A percentile compares a stretch with the other conserved stretches of the same genome.
Conservation (phyloP, 1,140 invertebrate species). For the Drosophila biarmipes region DNA sequence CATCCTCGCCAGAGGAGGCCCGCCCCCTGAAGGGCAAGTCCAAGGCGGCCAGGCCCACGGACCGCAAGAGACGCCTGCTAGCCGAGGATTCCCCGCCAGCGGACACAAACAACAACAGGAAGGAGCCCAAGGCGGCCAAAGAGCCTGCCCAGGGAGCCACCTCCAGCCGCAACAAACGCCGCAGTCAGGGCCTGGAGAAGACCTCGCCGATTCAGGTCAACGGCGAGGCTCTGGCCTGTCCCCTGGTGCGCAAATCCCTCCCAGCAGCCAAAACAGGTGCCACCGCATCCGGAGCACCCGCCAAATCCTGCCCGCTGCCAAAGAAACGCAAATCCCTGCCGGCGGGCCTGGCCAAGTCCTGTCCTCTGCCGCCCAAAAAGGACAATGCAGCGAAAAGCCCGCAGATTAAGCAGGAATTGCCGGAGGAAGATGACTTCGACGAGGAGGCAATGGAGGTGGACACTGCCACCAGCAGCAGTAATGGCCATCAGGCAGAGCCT, state of each 20-base stretch:
- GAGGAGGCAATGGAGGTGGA: not conserved
- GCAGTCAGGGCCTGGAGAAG: not conserved
- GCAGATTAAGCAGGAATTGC: not conserved
- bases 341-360: not conserved
- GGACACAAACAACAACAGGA: not conserved
- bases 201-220: not conserved
- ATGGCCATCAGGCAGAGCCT: not conserved
- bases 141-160: not conserved
- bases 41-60: not conserved
- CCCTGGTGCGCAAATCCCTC: slow-evolving; percentile 21
- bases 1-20: not conserved
- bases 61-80: not conserved
- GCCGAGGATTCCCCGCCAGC: not conserved
- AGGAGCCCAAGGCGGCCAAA: not conserved
- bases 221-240: slow-evolving; percentile 6
- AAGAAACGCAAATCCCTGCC: not conserved
- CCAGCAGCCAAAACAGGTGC: not conserved
- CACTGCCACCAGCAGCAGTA: no score
- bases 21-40: not conserved
- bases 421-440: not conserved
- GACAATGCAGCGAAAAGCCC: not conserved
- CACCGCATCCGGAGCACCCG: not conserved
- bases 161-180: not conserved
- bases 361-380: slow-evolving; percentile 5
- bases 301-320: slow-evolving; percentile 35